These are phyloP conservation scores for Rotaria sp. DNA, from an alignment of 2,888 invertebrate genomes.

Conservation along the genomic window DNA sequence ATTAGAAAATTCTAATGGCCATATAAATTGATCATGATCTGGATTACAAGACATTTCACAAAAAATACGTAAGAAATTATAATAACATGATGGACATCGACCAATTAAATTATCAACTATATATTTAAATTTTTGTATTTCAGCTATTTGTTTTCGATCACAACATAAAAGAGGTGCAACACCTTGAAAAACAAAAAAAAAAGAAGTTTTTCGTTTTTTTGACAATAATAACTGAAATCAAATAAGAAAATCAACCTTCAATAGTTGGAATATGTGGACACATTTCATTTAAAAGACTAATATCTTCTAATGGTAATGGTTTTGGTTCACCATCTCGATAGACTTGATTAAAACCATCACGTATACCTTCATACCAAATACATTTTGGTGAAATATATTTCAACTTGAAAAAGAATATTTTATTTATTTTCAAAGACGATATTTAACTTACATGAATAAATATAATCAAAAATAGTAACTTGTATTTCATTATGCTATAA, in stretches of 20 bases:
- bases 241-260: not conserved
- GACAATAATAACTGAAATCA: too few relatives aligned
- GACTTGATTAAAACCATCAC: not conserved
- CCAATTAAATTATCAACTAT: constrained; percentile 25
- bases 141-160: constrained; percentile 3
- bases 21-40: constrained; percentile 34
- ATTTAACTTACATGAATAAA: not conserved
- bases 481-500: too few relatives aligned
- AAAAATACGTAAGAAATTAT: constrained; percentile 39
- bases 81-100: constrained; percentile 39
- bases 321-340: not conserved
- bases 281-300: constrained; percentile 2
- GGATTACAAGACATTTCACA: constrained; percentile 40
- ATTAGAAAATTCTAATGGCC: not conserved
- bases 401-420: not conserved
- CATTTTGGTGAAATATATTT: not conserved
- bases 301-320: constrained; percentile 1
- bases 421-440: not conserved
- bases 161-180: not conserved
- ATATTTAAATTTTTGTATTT: constrained; percentile 26
- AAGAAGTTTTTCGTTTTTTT: too few relatives aligned
- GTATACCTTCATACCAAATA: constrained; percentile 25
- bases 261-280: constrained; percentile 1
- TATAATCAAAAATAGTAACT: not conserved
- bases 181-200: not conserved